Percentiles rank a stretch among this genome's conserved stretches.
Conservation (phyloP, 2,113 vertebrate species). For the Hippocampus mohnikei region DNA sequence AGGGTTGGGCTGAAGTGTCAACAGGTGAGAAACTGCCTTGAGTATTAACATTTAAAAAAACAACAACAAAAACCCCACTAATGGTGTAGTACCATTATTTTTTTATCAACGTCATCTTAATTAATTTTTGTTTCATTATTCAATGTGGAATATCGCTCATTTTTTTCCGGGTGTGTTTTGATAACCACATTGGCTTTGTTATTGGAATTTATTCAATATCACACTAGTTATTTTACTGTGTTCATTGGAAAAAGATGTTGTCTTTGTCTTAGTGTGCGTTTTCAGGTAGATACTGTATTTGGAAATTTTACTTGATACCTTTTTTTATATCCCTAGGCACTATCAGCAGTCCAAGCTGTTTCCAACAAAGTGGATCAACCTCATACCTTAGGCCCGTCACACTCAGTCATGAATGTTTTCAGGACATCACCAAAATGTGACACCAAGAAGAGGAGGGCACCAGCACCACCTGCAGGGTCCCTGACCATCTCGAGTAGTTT, state of each 20-base stretch:
- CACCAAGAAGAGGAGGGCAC: slow-evolving; percentile 84
- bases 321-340: slow-evolving; percentile 60
- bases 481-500: slow-evolving; percentile 24
- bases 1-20: too few relatives aligned
- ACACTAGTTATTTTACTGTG: not conserved
- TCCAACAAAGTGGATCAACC: slow-evolving; percentile 71
- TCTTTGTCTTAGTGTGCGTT: not conserved
- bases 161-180: slow-evolving; percentile 10
- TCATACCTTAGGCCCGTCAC: slow-evolving; percentile 76
- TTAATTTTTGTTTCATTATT: too few relatives aligned
- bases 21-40: too few relatives aligned
- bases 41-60: too few relatives aligned
- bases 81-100: too few relatives aligned
- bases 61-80: too few relatives aligned
- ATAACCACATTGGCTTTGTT: not conserved
- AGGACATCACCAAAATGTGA: slow-evolving; percentile 76
- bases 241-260: too few relatives aligned
- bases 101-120: too few relatives aligned
- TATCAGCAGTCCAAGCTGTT: slow-evolving; percentile 69
- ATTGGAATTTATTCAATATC: not conserved
- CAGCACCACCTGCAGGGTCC: slow-evolving; percentile 77
- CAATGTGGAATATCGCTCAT: not conserved
- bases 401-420: slow-evolving; percentile 82
- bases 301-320: not conserved
- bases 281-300: slow-evolving; percentile 13